Evolutionary conservation across 2,888 invertebrate genomes (phyloP).

Genomic region (Punctoribates punctum): DNA sequence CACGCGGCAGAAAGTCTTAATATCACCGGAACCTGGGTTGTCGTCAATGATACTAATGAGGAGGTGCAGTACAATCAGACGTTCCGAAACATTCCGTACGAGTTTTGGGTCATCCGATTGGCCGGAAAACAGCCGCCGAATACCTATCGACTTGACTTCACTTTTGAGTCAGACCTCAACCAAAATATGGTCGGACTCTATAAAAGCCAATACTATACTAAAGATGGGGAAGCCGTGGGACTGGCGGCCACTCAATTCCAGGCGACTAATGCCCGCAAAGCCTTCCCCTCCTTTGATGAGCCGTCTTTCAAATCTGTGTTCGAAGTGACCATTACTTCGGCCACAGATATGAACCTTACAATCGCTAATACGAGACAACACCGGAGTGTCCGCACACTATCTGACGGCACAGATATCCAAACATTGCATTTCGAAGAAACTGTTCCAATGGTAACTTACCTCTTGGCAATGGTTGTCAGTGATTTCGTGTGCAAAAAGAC

Average conservation of each 20-base stretch:
- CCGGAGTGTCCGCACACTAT: not conserved
- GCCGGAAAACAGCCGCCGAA: not conserved
- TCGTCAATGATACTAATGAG: not conserved
- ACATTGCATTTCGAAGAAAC: constrained; percentile 30
- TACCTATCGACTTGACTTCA: constrained; percentile 41
- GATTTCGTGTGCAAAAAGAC: constrained; percentile 61
- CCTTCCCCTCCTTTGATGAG: constrained; percentile 46
- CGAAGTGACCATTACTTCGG: constrained; percentile 28
- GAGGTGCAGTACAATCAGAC: constrained; percentile 43
- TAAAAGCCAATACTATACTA: constrained; percentile 69
- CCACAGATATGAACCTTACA: not conserved
- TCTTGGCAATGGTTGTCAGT: constrained; percentile 80
- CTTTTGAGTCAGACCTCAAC: constrained; percentile 32
- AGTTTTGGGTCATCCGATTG: constrained; percentile 38
- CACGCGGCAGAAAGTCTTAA: constrained; percentile 36
- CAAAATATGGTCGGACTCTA: constrained; percentile 69
- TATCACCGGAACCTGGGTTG: constrained; percentile 5
- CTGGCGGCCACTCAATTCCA: constrained; percentile 42
- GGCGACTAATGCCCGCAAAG: constrained; percentile 40
- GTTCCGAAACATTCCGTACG: constrained; percentile 39
- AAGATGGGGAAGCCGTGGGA: constrained; percentile 62
- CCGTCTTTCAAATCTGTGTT: constrained; percentile 42
- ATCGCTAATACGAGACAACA: constrained; percentile 41
- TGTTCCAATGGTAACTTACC: constrained; percentile 83
- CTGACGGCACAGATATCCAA: constrained; percentile 1